These are phyloP conservation scores for Protophormia terraenovae DNA, from an alignment of 2,888 invertebrate genomes.

Conservation along the genomic window DNA sequence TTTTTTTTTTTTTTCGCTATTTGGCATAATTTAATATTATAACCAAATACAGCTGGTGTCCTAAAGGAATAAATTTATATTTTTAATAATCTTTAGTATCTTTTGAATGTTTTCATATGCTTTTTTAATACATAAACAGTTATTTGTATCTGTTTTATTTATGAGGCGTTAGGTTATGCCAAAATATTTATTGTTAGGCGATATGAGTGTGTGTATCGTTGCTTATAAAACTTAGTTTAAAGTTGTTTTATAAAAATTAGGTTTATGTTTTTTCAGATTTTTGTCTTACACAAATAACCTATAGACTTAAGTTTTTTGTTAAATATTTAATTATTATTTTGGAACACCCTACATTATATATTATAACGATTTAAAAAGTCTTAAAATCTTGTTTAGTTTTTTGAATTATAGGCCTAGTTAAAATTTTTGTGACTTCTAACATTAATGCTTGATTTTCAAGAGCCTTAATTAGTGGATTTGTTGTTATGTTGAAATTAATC, in stretches of 20 bases:
- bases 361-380: too few relatives aligned
- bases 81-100: not conserved
- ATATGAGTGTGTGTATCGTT: not conserved
- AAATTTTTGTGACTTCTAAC: not conserved
- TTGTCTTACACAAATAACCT: too few relatives aligned
- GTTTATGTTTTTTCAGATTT: too few relatives aligned
- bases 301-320: too few relatives aligned
- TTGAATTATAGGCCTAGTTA: not conserved
- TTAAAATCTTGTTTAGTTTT: too few relatives aligned
- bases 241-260: not conserved
- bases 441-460: not conserved
- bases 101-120: conserved; percentile 29
- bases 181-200: not conserved
- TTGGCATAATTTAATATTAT: too few relatives aligned
- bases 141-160: conserved; percentile 18
- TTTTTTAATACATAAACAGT: not conserved
- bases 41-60: conserved; percentile 18
- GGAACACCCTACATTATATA: too few relatives aligned
- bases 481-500: not conserved
- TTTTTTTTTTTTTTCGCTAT: not conserved
- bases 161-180: not conserved
- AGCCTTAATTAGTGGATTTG: not conserved
- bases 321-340: too few relatives aligned
- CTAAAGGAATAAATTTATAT: not conserved
- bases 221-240: not conserved